These are phyloP conservation scores for Hypsopygia costalis DNA, from an alignment of 2,888 invertebrate species.

Conservation along the genomic window DNA sequence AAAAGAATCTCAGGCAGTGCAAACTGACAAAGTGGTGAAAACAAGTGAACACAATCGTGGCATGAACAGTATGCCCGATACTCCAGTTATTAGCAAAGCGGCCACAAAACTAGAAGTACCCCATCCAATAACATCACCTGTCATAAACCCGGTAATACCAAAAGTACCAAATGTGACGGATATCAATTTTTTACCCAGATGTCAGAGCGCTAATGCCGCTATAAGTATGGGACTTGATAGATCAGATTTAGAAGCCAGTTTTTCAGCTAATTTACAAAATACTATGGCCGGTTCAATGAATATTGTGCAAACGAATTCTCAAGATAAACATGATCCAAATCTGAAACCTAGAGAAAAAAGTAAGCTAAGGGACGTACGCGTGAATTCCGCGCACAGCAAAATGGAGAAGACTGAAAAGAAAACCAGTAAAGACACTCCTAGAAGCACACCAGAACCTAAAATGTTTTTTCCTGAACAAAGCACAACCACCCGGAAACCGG, in stretches of 20 bases:
- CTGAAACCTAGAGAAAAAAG: constrained; percentile 68
- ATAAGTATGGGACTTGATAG: constrained; percentile 63
- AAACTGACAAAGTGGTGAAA: constrained; percentile 64
- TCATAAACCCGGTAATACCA: constrained; percentile 67
- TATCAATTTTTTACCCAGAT: constrained; percentile 65
- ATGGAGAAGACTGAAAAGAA: constrained; percentile 69
- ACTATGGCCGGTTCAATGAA: constrained; percentile 56
- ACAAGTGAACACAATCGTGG: constrained; percentile 50
- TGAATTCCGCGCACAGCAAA: constrained; percentile 73
- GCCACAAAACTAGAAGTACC: constrained; percentile 71
- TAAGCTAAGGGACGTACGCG: constrained; percentile 67
- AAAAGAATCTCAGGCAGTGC: constrained; percentile 65
- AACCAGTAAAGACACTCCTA: constrained; percentile 54
- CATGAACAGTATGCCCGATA: constrained; percentile 46
- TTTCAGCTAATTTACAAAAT: constrained; percentile 49
- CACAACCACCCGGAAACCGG: constrained; percentile 56
- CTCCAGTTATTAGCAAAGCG: constrained; percentile 57
- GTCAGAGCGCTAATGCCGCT: constrained; percentile 70
- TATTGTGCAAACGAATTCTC: constrained; percentile 44
- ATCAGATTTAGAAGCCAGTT: constrained; percentile 53
- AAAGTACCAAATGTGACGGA: constrained; percentile 67
- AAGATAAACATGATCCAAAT: constrained; percentile 58
- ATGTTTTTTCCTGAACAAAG: constrained; percentile 72
- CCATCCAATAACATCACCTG: constrained; percentile 72
- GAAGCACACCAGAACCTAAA: constrained; percentile 67